Evolutionary conservation across 2,113 vertebrate species (phyloP).

Genomic region (Pogonocichla stellata): DNA sequence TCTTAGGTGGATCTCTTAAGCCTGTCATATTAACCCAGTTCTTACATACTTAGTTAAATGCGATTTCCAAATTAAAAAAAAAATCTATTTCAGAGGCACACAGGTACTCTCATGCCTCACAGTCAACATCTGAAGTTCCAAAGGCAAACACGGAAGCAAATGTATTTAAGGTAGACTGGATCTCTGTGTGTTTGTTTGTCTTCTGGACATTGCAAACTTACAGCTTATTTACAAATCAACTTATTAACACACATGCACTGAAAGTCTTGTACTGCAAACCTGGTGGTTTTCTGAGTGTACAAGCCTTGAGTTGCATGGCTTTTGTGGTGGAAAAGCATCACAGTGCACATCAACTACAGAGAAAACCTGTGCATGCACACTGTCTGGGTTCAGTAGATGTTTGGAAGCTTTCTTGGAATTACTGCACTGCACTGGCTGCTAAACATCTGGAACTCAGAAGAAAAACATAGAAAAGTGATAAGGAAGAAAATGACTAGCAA

Average conservation of each 20-base stretch:
- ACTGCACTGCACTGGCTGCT: not conserved
- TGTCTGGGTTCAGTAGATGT: not conserved
- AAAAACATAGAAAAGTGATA: not conserved
- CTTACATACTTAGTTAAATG: not conserved
- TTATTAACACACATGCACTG: not conserved
- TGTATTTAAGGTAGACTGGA: not conserved
- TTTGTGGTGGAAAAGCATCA: not conserved
- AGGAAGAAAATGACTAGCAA: conserved; percentile 5
- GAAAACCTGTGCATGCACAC: not conserved
- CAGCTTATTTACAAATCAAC: not conserved
- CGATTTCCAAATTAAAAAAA: not conserved
- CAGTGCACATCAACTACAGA: not conserved
- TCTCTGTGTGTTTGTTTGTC: not conserved
- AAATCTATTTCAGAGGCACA: not conserved
- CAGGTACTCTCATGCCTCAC: not conserved
- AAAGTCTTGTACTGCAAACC: not conserved
- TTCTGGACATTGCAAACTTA: not conserved
- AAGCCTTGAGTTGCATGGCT: not conserved
- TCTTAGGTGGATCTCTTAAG: not conserved
- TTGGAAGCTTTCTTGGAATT: not conserved
- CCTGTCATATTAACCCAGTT: not conserved
- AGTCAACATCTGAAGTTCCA: not conserved
- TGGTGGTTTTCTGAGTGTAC: not conserved
- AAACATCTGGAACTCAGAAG: conserved; percentile 9
- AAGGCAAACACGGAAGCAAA: not conserved